Conservation (phyloP, 2,888 invertebrate species). For the Caenorhabditis sp. region DNA sequence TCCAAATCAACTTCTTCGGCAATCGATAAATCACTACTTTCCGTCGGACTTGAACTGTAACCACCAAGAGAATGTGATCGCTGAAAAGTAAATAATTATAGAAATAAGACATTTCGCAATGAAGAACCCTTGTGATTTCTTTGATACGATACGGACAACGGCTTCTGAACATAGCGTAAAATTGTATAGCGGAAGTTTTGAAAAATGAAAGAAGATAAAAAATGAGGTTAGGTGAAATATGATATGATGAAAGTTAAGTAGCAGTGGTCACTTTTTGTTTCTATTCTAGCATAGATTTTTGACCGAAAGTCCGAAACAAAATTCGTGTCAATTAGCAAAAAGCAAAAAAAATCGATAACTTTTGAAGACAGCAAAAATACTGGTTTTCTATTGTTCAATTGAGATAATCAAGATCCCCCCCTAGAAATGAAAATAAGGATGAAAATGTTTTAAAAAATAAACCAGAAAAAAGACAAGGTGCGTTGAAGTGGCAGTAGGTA, state of each 20-base stretch:
- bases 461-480: slow-evolving; percentile 2
- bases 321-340: too few relatives aligned
- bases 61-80: slow-evolving; percentile 38
- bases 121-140: neutral
- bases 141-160: neutral
- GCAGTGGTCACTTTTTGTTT: neutral
- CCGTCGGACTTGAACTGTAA: slow-evolving; percentile 32
- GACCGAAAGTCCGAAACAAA: too few relatives aligned
- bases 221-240: neutral
- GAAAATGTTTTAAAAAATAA: neutral
- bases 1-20: neutral
- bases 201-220: neutral
- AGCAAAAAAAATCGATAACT: too few relatives aligned
- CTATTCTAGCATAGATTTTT: too few relatives aligned
- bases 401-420: neutral
- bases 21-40: slow-evolving; percentile 3
- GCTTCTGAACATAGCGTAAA: neutral
- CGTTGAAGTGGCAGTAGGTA: slow-evolving; percentile 3
- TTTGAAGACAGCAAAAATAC: neutral
- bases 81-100: slow-evolving; percentile 13
- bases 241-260: neutral
- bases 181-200: neutral
- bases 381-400: neutral
- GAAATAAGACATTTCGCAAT: neutral
- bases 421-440: neutral